Evolutionary conservation across 1,140 invertebrate species (phyloP).

Genomic region (Pseudachorutes palmiensis): DNA sequence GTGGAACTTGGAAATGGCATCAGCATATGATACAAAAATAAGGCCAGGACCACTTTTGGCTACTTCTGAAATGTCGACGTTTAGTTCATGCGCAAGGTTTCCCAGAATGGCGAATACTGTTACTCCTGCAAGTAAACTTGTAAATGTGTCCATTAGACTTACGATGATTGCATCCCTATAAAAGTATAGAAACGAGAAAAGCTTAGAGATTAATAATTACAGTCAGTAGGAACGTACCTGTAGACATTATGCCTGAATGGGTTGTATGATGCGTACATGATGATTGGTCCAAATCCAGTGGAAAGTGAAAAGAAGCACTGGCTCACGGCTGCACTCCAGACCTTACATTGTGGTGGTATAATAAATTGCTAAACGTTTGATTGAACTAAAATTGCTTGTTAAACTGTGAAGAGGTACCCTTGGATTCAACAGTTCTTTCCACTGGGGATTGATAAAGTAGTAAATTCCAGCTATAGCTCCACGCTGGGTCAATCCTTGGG

Average conservation of each 20-base stretch:
- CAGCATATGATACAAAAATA: too few relatives aligned
- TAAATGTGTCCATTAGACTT: conserved; percentile 48
- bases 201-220: too few relatives aligned
- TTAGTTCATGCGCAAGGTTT: conserved; percentile 42
- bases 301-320: conserved; percentile 60
- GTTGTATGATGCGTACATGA: conserved; percentile 65
- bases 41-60: conserved; percentile 53
- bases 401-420: conserved; percentile 44
- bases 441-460: conserved; percentile 64
- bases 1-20: conserved; percentile 75
- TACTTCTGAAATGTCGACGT: conserved; percentile 39
- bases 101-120: conserved; percentile 49
- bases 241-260: conserved; percentile 72
- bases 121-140: conserved; percentile 48
- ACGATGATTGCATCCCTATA: conserved; percentile 48
- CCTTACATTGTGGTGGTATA: too few relatives aligned
- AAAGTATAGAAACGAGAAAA: too few relatives aligned
- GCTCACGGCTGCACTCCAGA: conserved; percentile 73
- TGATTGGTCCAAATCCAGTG: conserved; percentile 48
- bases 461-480: conserved; percentile 66
- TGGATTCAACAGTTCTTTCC: conserved; percentile 57
- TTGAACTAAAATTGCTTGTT: too few relatives aligned
- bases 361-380: too few relatives aligned
- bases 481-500: conserved; percentile 59
- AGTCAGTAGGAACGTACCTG: conserved; percentile 50